These are phyloP conservation scores for Tringa solitaria DNA, from an alignment of 2,113 vertebrate species.

Conservation along the genomic window DNA sequence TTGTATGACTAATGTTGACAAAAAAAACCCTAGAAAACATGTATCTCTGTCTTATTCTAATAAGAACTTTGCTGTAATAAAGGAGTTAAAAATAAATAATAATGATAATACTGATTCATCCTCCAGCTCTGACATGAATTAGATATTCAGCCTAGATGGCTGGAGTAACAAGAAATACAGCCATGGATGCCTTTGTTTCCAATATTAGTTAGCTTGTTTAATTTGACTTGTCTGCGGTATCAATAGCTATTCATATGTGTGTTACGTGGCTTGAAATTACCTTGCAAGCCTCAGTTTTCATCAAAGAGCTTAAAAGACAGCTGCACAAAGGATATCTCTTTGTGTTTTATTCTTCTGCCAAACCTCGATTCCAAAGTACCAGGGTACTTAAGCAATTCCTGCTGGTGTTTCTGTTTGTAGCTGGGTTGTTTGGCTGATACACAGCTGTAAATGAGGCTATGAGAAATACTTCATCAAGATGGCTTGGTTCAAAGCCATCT, in stretches of 20 bases:
- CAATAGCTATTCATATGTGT: neutral
- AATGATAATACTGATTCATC: neutral
- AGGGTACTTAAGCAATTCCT: neutral
- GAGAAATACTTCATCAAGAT: slow-evolving; percentile 35
- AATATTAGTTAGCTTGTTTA: neutral
- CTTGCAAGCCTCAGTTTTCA: neutral
- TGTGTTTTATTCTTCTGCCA: slow-evolving; percentile 29
- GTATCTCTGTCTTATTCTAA: neutral
- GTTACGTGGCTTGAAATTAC: slow-evolving; percentile 17
- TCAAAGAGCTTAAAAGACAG: neutral
- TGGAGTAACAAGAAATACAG: neutral
- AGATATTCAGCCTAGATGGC: neutral
- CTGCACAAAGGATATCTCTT: neutral
- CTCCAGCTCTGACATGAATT: neutral
- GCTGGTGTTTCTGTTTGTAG: slow-evolving; percentile 16
- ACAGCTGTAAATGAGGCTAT: slow-evolving; percentile 35
- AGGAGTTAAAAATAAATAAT: neutral
- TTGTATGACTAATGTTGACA: neutral
- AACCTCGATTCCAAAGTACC: neutral
- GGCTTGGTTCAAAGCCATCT: slow-evolving; percentile 35
- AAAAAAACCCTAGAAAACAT: neutral
- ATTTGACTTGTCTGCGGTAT: neutral
- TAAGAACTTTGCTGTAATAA: neutral
- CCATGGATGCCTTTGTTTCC: neutral
- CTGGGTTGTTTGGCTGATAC: slow-evolving; percentile 22